These are phyloP conservation scores for Epinotia nisella DNA, from an alignment of 2,888 invertebrate species.

Conservation along the genomic window DNA sequence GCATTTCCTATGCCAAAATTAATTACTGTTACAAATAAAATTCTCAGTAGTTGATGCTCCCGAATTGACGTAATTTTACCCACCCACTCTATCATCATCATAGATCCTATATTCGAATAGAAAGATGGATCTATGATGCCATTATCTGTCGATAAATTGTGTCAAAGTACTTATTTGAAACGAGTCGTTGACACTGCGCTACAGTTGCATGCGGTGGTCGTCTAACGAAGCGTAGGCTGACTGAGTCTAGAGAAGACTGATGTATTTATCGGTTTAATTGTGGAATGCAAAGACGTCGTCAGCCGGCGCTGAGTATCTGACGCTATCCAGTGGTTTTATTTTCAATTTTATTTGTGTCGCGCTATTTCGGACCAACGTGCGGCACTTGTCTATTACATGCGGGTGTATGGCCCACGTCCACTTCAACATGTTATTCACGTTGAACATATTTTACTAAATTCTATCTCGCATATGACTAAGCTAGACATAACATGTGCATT, in stretches of 20 bases:
- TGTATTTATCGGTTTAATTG: conserved; percentile 62
- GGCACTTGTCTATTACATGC: conserved; percentile 79
- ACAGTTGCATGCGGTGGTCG: conserved; percentile 38
- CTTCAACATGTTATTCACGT: conserved; percentile 58
- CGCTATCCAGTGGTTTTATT: conserved; percentile 81
- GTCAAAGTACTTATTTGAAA: conserved; percentile 20
- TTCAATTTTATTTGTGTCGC: conserved; percentile 84
- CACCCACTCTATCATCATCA: conserved; percentile 31
- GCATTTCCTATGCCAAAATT: conserved; percentile 61
- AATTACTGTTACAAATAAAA: conserved; percentile 38
- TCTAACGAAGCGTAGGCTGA: conserved; percentile 41
- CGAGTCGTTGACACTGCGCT: conserved; percentile 39
- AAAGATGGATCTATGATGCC: conserved; percentile 23
- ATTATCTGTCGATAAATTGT: conserved; percentile 36
- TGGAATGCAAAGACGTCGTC: conserved; percentile 63
- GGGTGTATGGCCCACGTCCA: conserved; percentile 71
- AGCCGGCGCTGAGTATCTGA: conserved; percentile 73
- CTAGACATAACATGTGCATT: conserved; percentile 43
- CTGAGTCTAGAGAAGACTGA: conserved; percentile 53
- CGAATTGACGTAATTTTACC: conserved; percentile 37
- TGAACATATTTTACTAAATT: conserved; percentile 50
- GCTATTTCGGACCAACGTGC: conserved; percentile 81
- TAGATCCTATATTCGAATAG: conserved; percentile 33
- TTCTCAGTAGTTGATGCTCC: conserved; percentile 45
- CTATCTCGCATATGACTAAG: conserved; percentile 36